Base-by-base conservation (phyloP, 1,140 invertebrate genomes). In the Eubasilissa regina region DNA sequence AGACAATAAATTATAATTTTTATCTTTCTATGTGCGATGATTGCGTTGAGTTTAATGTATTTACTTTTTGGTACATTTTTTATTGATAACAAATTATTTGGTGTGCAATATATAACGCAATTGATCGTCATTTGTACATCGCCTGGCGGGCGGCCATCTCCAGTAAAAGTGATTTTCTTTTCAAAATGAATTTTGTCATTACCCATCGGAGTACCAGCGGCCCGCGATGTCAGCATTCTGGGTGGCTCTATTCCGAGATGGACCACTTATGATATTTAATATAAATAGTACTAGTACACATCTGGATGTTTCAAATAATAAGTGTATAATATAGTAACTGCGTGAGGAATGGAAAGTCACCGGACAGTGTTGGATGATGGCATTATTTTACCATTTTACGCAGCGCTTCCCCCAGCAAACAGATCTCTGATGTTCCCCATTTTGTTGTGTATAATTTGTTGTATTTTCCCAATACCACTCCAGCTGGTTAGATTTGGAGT, bases 271-370 rank as follows among this genome's bases (percentile, higher is more conserved):
- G 75, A 35, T 77, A 77, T 77, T 77, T 55, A 62, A 64, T 64
- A 64, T 64, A 64, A 64, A 64, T 64, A 70, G 43, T 17, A 19
- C 10, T 73, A 73, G 70, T 55, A 73, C n/a, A 73, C 51, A 47
- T 70, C 43, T 73, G 48, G 15, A 55, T 73, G 70, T 73, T 73
- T 73, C n/a, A 73, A 73, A 73, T 73, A 19, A 25, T 73, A 73
- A 73, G 12, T 56, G 70, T 73, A 73, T 55, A 43, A 73, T 73
- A 56, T 51, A 70, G 17, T 58, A 15, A 25, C 19, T 44, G 13
- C 25, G 19, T 13, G 11, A 13, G 48, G 48, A 51, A 51, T 15
- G 48, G 48, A 12, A 15, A 0, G 48, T 35, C 25, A 35, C 25
- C 25, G 25, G 25, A 35, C 25, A 6, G 25, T 35, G 25, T 35